Conservation (phyloP, 30 jellyfish, hydroid and myxozoan genomes). For the Hydractinia echinata region DNA sequence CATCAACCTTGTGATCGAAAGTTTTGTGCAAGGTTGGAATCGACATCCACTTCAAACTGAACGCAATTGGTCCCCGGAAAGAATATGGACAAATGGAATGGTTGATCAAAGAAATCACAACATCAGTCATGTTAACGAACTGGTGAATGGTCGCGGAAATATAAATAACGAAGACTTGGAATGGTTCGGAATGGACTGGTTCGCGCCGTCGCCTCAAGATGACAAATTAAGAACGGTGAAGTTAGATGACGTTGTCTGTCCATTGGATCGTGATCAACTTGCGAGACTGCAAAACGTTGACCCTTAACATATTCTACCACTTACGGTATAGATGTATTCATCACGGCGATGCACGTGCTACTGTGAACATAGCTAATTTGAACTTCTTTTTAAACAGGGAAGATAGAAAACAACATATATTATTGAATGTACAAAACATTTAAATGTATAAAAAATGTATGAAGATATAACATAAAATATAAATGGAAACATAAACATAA, state of each 20-base stretch:
- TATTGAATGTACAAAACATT: too few species aligned
- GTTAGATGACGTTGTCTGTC: conserved; percentile 13
- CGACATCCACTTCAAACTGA: conserved; percentile 35
- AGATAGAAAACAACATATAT: too few species aligned
- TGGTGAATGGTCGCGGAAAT: not conserved
- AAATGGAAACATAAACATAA: too few species aligned
- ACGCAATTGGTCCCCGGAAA: not conserved
- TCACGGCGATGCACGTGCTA: too few species aligned
- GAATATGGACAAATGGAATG: conserved; percentile 38
- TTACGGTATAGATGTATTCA: too few species aligned
- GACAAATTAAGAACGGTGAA: not conserved
- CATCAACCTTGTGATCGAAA: conserved; percentile 6
- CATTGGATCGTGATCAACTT: too few species aligned
- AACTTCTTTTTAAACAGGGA: too few species aligned
- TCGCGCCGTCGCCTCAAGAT: not conserved
- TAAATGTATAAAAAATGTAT: too few species aligned
- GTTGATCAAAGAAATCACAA: conserved; percentile 23
- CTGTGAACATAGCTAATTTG: too few species aligned
- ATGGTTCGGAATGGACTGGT: conserved; percentile 18
- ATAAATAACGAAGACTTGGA: not conserved
- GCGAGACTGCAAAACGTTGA: too few species aligned
- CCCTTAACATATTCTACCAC: too few species aligned
- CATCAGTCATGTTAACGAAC: not conserved
- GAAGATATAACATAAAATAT: too few species aligned
- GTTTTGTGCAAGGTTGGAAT: conserved; percentile 18